phyloP scores from a whole-genome alignment of 1,140 invertebrate species.

The Drosophila albomicans region DNA sequence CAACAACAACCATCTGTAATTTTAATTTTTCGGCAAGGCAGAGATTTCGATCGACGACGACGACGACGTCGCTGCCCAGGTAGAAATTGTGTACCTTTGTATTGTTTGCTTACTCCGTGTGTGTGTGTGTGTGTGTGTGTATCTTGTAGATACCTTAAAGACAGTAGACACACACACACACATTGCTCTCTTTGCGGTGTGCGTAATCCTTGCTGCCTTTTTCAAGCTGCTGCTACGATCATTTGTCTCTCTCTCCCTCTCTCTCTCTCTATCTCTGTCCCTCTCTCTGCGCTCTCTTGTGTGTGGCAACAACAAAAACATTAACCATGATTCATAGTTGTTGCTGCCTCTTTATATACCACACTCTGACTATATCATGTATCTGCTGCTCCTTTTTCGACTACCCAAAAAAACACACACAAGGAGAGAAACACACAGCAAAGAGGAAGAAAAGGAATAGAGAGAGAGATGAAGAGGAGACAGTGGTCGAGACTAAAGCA shows the following conservation, averaged over 20 bases:
- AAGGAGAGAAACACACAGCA: slow-evolving; percentile 10
- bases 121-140: slow-evolving; percentile 57
- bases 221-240: slow-evolving; percentile 28
- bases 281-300: not conserved
- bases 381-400: slow-evolving; percentile 42
- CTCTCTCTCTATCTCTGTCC: not conserved
- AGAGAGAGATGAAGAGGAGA: not conserved
- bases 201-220: slow-evolving; percentile 51
- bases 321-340: slow-evolving; percentile 78
- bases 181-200: slow-evolving; percentile 25
- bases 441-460: not conserved
- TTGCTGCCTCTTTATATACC: slow-evolving; percentile 32
- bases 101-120: slow-evolving; percentile 44
- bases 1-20: slow-evolving; percentile 77
- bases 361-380: slow-evolving; percentile 25
- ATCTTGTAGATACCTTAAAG: slow-evolving; percentile 73
- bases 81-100: slow-evolving; percentile 78
- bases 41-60: slow-evolving; percentile 75
- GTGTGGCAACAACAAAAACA: slow-evolving; percentile 31
- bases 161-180: slow-evolving; percentile 55
- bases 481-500: not conserved
- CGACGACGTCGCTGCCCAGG: slow-evolving; percentile 66
- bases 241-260: slow-evolving; percentile 11
- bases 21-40: slow-evolving; percentile 79
- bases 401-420: slow-evolving; percentile 2